Evolutionary conservation across 2,888 invertebrate genomes (phyloP).

Genomic region (Scrobipalpa costella): DNA sequence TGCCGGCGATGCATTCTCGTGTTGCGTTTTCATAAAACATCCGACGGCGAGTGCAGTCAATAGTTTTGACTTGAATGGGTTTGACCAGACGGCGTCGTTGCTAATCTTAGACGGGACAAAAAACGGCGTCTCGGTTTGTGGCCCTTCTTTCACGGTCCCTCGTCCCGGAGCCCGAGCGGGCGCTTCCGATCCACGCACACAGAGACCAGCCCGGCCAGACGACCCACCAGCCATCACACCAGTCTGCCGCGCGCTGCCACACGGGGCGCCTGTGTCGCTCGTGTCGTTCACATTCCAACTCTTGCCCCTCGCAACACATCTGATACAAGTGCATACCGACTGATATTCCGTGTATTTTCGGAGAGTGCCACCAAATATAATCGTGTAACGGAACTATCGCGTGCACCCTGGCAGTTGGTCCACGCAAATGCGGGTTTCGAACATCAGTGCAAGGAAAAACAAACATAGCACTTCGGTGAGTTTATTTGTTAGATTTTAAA

Average conservation of each 20-base stretch:
- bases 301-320: constrained; percentile 53
- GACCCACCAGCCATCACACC: constrained; percentile 37
- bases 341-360: constrained; percentile 54
- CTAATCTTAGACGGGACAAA: constrained; percentile 74
- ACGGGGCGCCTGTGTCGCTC: constrained; percentile 52
- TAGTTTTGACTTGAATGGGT: constrained; percentile 48
- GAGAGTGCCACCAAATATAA: constrained; percentile 49
- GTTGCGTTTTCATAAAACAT: constrained; percentile 23
- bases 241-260: constrained; percentile 66
- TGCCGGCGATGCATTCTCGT: constrained; percentile 25
- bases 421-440: constrained; percentile 64
- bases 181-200: constrained; percentile 39
- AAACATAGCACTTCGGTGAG: constrained; percentile 75
- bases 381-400: constrained; percentile 53
- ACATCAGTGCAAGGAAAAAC: constrained; percentile 64
- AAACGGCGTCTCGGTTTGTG: constrained; percentile 58
- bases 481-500: constrained; percentile 53
- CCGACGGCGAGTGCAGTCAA: constrained; percentile 22
- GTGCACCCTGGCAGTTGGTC: constrained; percentile 48
- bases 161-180: constrained; percentile 50
- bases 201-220: constrained; percentile 13
- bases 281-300: constrained; percentile 40
- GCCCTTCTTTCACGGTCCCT: constrained; percentile 57
- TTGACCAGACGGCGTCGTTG: constrained; percentile 54
- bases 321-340: constrained; percentile 54